Base-by-base conservation (phyloP, 2,113 vertebrate species). In the Brachyistius frenatus region DNA sequence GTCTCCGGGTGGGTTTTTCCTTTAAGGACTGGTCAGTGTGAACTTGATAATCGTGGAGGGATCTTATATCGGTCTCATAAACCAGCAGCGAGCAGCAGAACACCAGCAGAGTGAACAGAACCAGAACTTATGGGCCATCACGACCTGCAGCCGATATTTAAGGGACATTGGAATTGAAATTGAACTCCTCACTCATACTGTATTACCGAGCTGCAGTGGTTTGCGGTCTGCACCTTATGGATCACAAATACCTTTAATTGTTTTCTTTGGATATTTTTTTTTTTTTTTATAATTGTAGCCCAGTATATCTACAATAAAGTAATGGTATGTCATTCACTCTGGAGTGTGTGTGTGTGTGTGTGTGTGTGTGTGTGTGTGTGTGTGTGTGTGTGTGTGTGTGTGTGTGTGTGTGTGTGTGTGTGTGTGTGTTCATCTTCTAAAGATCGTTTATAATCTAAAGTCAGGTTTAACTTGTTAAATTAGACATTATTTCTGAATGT, bases 291-390 rank as follows among this genome's bases (percentile, higher is more conserved):
- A 95, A 96, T 95, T 97, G 96, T 99, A 98, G 96, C 95, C 91
- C 89, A 96, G 93, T 97, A 95, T 96, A 96, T 97, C 95, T 95
- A 94, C 95, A 98, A 98, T 99, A 98, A 98, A 99, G 94, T 96
- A 95, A 95, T 95, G 95, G 93, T 97, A 96, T 97, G 89, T 94
- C 89, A 95, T 95, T 52, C 41, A 44, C 41, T 44, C 2, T 11
- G 41, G 41, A 11, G 3, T 44, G 2, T 44, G 41, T 13, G 41
- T 11, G 41, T n/a, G n/a, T n/a, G n/a, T n/a, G n/a, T n/a, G n/a
- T n/a, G n/a, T n/a, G n/a, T n/a, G n/a, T n/a, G n/a, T n/a, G n/a
- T n/a, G n/a, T n/a, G n/a, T n/a, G n/a, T n/a, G n/a, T n/a, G n/a
- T n/a, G n/a, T n/a, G n/a, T n/a, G n/a, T n/a, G n/a, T n/a, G n/a